phyloP scores from a whole-genome alignment of 2,797 vertebrate species.

The Xenentodon cancila region DNA sequence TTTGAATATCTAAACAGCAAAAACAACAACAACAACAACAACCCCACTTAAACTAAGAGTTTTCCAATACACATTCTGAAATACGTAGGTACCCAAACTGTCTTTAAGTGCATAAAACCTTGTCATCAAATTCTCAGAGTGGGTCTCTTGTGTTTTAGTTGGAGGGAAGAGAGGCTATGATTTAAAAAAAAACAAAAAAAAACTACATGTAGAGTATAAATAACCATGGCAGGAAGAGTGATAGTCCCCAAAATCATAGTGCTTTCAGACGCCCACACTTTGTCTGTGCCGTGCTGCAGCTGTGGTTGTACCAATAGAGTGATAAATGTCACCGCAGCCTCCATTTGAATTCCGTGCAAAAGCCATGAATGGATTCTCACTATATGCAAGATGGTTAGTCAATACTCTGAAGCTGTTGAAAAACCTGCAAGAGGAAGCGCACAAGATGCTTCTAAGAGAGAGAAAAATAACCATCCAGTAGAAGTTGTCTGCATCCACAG shows the following conservation, averaged over 20 bases:
- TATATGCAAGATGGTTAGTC: slow-evolving; percentile 12
- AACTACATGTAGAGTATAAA: slow-evolving; percentile 51
- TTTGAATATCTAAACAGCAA: slow-evolving; percentile 64
- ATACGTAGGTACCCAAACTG: slow-evolving; percentile 2
- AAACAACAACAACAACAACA: slow-evolving; percentile 47
- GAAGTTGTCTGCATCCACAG: slow-evolving; percentile 23
- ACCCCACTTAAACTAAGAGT: slow-evolving; percentile 21
- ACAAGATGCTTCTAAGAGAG: slow-evolving; percentile 18
- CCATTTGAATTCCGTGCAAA: slow-evolving; percentile 26
- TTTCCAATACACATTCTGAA: slow-evolving; percentile 5
- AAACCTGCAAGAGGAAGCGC: slow-evolving; percentile 4
- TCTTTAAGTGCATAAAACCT: slow-evolving; percentile 13
- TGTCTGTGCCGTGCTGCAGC: slow-evolving; percentile 45
- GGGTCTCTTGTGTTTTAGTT: slow-evolving; percentile 4
- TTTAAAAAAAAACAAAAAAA: slow-evolving; percentile 36
- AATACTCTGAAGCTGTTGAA: slow-evolving; percentile 15
- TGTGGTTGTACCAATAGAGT: slow-evolving; percentile 24
- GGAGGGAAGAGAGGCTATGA: slow-evolving; percentile 20
- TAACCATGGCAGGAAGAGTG: slow-evolving; percentile 57
- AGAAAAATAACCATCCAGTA: neutral
- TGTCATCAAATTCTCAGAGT: slow-evolving; percentile 2
- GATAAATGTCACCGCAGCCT: slow-evolving; percentile 33
- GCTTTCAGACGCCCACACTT: slow-evolving; percentile 54
- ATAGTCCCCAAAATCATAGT: slow-evolving; percentile 48
- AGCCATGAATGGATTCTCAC: slow-evolving; percentile 11